Evolutionary conservation across 2,797 vertebrate species (phyloP).

Genomic region (Periparus ater): DNA sequence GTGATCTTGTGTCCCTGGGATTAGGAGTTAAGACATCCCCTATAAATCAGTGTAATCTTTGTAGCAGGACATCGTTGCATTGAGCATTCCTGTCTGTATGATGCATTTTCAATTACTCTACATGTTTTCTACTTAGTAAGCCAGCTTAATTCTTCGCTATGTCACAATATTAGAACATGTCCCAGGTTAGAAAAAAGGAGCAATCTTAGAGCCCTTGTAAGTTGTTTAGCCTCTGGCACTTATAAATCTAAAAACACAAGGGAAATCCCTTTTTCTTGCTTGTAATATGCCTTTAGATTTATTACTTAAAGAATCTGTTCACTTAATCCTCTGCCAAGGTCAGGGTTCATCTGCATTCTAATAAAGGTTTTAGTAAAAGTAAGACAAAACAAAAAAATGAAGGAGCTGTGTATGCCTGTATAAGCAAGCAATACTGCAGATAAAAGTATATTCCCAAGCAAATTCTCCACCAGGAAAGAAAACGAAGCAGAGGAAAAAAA

Average conservation of each 20-base stretch:
- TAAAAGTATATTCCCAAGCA: slow-evolving; percentile 60
- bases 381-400: slow-evolving; percentile 65
- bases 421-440: slow-evolving; percentile 52
- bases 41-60: slow-evolving; percentile 82
- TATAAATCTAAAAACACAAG: slow-evolving; percentile 83
- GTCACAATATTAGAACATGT: slow-evolving; percentile 82
- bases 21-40: slow-evolving; percentile 77
- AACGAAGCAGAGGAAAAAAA: neutral
- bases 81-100: slow-evolving; percentile 72
- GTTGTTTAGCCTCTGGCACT: slow-evolving; percentile 84
- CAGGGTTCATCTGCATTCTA: slow-evolving; percentile 77
- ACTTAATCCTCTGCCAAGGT: slow-evolving; percentile 79
- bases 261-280: slow-evolving; percentile 83
- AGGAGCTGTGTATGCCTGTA: slow-evolving; percentile 46
- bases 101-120: slow-evolving; percentile 83
- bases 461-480: slow-evolving; percentile 61
- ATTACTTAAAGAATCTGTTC: slow-evolving; percentile 82
- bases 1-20: slow-evolving; percentile 66
- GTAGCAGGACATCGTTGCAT: slow-evolving; percentile 67
- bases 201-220: slow-evolving; percentile 83
- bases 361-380: slow-evolving; percentile 72
- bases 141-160: slow-evolving; percentile 82
- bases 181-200: slow-evolving; percentile 78
- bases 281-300: slow-evolving; percentile 86
- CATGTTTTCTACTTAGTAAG: slow-evolving; percentile 84